Base-by-base conservation (phyloP, 2,797 vertebrate genomes). In the Buceros bicornis region DNA sequence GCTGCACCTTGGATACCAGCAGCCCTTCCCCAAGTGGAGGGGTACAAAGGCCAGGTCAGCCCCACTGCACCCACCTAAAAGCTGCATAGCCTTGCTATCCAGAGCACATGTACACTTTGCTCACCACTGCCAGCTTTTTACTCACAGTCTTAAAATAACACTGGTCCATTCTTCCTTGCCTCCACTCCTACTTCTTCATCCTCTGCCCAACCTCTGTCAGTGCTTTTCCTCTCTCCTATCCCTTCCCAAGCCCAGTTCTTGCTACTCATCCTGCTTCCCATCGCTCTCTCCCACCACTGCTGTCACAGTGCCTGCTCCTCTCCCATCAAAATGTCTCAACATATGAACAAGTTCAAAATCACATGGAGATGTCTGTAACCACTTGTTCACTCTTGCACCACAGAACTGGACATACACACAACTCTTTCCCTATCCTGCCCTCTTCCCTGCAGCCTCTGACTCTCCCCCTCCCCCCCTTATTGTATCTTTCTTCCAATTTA, bases 201-300 rank as follows among this genome's bases (percentile, higher is more conserved):
- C 60, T 58, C 45, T 60, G n/a, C 67, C 16, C 7, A 58, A 19
- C 13, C 11, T 74, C 33, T 33, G 21, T 7, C 48, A 70, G 14
- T 2, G 4, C n/a, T 24, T 40, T 82, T 67, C 18, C 53, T 61
- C 25, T 60, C 58, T 79, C 40, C 50, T 51, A 40, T 5, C 18
- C n/a, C 13, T 61, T 72, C 45, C 40, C 28, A 77, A 61, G 13
- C 11, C 22, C 4, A 16, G 6, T 45, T 87, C 31, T 45, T 48
- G 16, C 73, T 78, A 28, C 45, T 33, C 8, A 2, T 50, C 43
- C 54, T 57, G 43, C 5, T 20, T 33, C 58, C 53, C 43, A n/a
- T 19, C 0, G 0, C 7, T 65, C 17, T 31, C 62, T 42, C 21
- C n/a, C 16, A 15, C 18, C 53, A 13, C 72, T 5, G 4, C 33